phyloP scores from a whole-genome alignment of 1,140 invertebrate genomes.

The Micrasema minimum region DNA sequence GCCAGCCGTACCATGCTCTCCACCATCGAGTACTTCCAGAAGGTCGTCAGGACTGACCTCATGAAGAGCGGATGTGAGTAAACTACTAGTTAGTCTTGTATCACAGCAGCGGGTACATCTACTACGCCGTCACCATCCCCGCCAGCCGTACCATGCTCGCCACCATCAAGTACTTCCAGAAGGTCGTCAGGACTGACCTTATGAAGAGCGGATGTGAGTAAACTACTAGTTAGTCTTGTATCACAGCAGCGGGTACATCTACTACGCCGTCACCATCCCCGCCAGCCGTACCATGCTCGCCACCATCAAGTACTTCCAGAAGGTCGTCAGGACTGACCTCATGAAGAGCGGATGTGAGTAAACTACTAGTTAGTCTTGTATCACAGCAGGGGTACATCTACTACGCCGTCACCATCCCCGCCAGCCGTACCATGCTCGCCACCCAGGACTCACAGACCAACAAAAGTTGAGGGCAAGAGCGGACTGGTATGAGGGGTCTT shows the following conservation, averaged over 20 bases:
- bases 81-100: no score
- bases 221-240: no score
- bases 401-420: slow-evolving; percentile 79
- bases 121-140: slow-evolving; percentile 71
- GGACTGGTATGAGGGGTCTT: no score
- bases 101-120: slow-evolving; percentile 82
- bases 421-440: no score
- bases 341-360: slow-evolving; percentile 80
- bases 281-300: no score
- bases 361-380: no score
- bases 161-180: no score
- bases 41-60: slow-evolving; percentile 89
- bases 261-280: slow-evolving; percentile 78
- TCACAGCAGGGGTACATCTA: slow-evolving; percentile 73
- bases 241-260: slow-evolving; percentile 72
- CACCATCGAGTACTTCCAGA: slow-evolving; percentile 81
- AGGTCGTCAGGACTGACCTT: no score
- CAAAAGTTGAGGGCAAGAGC: no score
- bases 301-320: slow-evolving; percentile 83
- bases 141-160: no score
- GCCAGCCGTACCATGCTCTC: no score
- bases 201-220: no score
- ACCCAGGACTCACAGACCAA: slow-evolving; percentile 88
- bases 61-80: slow-evolving; percentile 68
- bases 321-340: slow-evolving; percentile 89